Evolutionary conservation across 2,113 vertebrate genomes (phyloP), one percentile per base, ranked within the genome.

Genomic region (Aramus guarauna): DNA sequence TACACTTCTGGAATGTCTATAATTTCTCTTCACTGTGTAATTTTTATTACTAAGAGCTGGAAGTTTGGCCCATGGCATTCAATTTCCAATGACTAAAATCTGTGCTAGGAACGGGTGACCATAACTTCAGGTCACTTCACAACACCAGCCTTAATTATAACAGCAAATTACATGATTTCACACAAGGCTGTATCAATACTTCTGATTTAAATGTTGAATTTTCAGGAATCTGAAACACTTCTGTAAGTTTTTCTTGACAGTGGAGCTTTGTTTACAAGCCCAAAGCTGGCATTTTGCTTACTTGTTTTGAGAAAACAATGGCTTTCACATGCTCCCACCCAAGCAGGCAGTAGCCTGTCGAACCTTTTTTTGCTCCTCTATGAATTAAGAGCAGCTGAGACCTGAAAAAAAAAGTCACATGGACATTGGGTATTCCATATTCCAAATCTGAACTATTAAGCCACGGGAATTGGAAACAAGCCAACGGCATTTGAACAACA

Each of bases 21-120:
- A 95, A 94, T 90, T 95, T 88, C 68, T 89, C 48, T 87, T 93
- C 80, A 72, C 41, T 43, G 6, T 9, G 15, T 68, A 92, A 87
- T 94, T 94, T 97, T 96, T 94, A 94, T 80, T 95, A 45, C 66
- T 59, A 64, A 85, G 69, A 87, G 32, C 43, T 94, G 59, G 84
- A 95, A 63, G 66, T 91, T 73, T 95, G 66, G 30, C 75, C 87
- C 73, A 36, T 50, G 47, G 36, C 53, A 88, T 93, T 92, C 53
- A 47, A 92, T 91, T 95, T 76, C 77, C 78, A 53, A 45, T 76
- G 23, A 88, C 77, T 95, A 86, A 92, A 95, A 94, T 81, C 79
- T n/a, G 12, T 62, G 19, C 43, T 81, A 88, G 80, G 47, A 84
- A 92, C 37, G 95, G 73, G 73, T 53, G 34, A 20, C 73, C 48